Evolutionary conservation across 1,140 invertebrate genomes (phyloP).

Genomic region (Penaeus vannamei): DNA sequence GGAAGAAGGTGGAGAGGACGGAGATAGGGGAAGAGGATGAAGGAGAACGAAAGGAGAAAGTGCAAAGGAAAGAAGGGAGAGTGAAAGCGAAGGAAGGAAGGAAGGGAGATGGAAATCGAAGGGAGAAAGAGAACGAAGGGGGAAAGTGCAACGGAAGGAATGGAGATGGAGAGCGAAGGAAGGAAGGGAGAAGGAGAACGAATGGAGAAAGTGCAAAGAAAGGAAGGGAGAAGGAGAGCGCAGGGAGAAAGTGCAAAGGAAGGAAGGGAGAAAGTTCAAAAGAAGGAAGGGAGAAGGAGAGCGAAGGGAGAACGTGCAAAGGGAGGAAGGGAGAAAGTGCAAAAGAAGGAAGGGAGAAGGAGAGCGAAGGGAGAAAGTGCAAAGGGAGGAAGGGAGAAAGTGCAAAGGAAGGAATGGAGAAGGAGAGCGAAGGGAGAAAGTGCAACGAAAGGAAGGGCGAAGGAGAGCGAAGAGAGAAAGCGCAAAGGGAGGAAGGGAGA

Average conservation of each 20-base stretch:
- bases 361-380: background rate
- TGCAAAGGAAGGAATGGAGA: background rate
- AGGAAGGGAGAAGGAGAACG: background rate
- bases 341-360: background rate
- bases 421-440: background rate
- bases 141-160: too few relatives aligned
- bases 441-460: background rate
- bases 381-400: background rate
- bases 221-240: too few relatives aligned
- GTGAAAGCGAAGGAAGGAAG: too few relatives aligned
- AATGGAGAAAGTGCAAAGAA: background rate
- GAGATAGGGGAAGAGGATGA: too few relatives aligned
- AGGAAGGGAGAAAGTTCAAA: background rate
- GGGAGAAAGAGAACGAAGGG: too few relatives aligned
- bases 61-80: too few relatives aligned
- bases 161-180: constrained; percentile 3
- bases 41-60: too few relatives aligned
- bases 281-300: background rate
- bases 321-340: background rate
- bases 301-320: background rate
- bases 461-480: background rate
- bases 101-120: too few relatives aligned
- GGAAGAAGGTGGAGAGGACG: too few relatives aligned
- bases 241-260: too few relatives aligned
- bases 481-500: background rate